Conservation (phyloP, 2,888 invertebrate species). For the Synanthedon myopaeformis region DNA sequence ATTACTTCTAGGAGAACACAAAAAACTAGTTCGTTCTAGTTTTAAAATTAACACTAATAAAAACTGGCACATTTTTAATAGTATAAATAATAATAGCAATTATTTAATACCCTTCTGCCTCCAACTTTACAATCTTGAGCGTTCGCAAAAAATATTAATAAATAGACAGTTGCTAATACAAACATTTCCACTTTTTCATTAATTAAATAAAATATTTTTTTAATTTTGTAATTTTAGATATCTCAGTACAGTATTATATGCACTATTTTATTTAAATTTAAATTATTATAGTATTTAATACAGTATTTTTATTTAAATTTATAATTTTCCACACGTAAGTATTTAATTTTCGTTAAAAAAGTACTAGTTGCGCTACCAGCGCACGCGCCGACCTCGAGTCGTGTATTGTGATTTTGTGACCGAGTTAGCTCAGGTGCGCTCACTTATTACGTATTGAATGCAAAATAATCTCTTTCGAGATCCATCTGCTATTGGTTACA, state of each 20-base stretch:
- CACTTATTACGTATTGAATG: background rate
- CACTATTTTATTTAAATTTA: no score
- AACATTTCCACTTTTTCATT: slow-evolving; percentile 4
- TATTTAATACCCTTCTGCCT: slow-evolving; percentile 35
- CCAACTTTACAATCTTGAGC: slow-evolving; percentile 52
- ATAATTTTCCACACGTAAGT: no score
- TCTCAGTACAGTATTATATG: background rate
- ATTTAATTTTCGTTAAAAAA: no score
- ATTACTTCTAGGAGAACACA: no score
- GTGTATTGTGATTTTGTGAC: slow-evolving; percentile 17
- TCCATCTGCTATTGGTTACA: background rate
- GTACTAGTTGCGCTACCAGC: background rate
- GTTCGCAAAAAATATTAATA: slow-evolving; percentile 11
- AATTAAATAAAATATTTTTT: background rate
- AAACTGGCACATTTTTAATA: no score
- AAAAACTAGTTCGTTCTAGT: no score
- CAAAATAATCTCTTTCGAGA: background rate
- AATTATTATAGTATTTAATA: no score
- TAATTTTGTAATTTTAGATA: background rate
- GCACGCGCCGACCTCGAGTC: slow-evolving; percentile 3
- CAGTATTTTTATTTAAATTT: no score
- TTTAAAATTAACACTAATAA: no score
- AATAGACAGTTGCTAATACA: background rate
- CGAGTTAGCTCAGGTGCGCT: slow-evolving; percentile 16
- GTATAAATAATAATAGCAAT: background rate